Evolutionary conservation across 2,113 vertebrate species (phyloP).

Genomic region (Colius striatus): DNA sequence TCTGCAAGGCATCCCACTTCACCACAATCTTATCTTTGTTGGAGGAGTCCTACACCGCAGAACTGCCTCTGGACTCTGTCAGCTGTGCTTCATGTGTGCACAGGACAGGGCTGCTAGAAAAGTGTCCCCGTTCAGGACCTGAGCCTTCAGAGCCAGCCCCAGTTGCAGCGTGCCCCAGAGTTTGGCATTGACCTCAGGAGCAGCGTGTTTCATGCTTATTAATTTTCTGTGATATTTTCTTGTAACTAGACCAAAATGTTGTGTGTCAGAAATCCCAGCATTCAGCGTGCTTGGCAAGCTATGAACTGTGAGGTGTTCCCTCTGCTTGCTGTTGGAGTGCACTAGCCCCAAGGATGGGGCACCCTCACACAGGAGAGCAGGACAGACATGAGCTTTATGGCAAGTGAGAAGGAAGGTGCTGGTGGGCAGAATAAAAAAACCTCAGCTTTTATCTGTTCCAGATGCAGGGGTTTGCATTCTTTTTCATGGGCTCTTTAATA

Average conservation of each 20-base stretch:
- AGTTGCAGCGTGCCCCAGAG: background rate
- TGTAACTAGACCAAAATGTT: background rate
- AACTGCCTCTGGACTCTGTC: constrained; percentile 64
- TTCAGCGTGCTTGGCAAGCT: background rate
- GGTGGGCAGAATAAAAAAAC: background rate
- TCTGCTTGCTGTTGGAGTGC: background rate
- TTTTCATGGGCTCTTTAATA: constrained; percentile 57
- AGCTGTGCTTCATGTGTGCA: background rate
- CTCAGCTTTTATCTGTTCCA: constrained; percentile 4
- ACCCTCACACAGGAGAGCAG: background rate
- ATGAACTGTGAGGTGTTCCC: background rate
- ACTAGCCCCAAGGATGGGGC: background rate
- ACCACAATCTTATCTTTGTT: constrained; percentile 43
- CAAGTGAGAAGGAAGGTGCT: background rate
- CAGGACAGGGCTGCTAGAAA: background rate
- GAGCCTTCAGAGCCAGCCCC: background rate
- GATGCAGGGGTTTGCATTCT: background rate
- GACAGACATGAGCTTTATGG: background rate
- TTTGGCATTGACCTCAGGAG: background rate
- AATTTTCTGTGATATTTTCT: constrained; percentile 16
- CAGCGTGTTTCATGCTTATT: constrained; percentile 1
- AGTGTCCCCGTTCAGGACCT: background rate
- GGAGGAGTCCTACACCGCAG: constrained; percentile 33
- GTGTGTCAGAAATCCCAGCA: background rate
- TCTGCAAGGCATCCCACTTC: constrained; percentile 43